These are phyloP conservation scores for Lasioglossum lativentre DNA, from an alignment of 2,888 invertebrate genomes.

Conservation along the genomic window DNA sequence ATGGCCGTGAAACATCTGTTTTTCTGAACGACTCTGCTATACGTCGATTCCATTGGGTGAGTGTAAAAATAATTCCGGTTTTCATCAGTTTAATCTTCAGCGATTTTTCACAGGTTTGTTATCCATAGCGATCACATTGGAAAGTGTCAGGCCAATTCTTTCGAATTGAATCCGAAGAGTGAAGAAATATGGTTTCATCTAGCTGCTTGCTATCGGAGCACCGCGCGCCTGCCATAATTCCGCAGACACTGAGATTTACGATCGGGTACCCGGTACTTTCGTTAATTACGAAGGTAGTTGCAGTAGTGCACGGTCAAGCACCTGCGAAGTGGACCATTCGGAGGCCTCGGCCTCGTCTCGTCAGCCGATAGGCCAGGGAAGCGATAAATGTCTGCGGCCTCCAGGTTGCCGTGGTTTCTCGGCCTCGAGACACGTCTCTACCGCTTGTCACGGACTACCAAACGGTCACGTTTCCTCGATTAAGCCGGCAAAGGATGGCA, in stretches of 20 bases:
- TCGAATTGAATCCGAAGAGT: background rate
- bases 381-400: slow-evolving; percentile 29
- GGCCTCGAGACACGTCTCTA: slow-evolving; percentile 42
- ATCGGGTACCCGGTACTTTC: background rate
- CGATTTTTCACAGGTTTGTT: background rate
- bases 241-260: slow-evolving; percentile 4
- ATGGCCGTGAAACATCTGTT: slow-evolving; percentile 53
- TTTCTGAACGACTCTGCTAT: too few relatives aligned
- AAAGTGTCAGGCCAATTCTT: background rate
- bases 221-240: background rate
- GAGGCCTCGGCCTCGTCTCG: slow-evolving; percentile 7
- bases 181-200: background rate
- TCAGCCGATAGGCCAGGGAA: slow-evolving; percentile 6
- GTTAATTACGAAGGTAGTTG: slow-evolving; percentile 25
- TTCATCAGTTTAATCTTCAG: background rate
- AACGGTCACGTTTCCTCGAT: slow-evolving; percentile 59
- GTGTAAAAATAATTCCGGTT: background rate
- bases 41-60: background rate
- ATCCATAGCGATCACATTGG: background rate
- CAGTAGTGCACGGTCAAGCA: slow-evolving; percentile 18
- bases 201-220: background rate
- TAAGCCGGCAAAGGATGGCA: slow-evolving; percentile 34
- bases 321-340: slow-evolving; percentile 2
- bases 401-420: slow-evolving; percentile 5
- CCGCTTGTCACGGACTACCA: slow-evolving; percentile 38